phyloP scores from a whole-genome alignment of 2,113 vertebrate species.

The Cariama cristata region DNA sequence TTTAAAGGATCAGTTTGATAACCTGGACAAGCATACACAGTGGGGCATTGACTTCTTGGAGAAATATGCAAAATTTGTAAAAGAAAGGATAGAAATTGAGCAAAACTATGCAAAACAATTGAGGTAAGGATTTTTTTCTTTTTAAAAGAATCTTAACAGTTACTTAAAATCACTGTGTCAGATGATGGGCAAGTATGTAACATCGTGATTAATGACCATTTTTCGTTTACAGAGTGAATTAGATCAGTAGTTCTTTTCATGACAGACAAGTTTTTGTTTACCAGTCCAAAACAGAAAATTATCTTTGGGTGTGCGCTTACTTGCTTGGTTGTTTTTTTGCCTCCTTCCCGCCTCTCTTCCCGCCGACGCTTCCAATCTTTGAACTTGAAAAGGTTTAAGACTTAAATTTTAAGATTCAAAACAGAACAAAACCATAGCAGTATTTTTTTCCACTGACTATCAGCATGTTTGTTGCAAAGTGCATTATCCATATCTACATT shows the following conservation, averaged over 20 bases:
- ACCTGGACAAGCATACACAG: slow-evolving; percentile 97
- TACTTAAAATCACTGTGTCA: not conserved
- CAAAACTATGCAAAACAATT: slow-evolving; percentile 98
- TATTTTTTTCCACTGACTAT: not conserved
- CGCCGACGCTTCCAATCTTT: not conserved
- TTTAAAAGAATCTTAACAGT: not conserved
- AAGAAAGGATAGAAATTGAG: slow-evolving; percentile 97
- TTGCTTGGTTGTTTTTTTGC: not conserved
- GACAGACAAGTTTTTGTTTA: not conserved
- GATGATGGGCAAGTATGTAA: not conserved
- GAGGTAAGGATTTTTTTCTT: slow-evolving; percentile 80
- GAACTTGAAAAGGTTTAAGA: not conserved
- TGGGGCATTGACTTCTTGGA: slow-evolving; percentile 99
- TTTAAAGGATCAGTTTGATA: slow-evolving; percentile 97
- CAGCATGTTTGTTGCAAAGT: not conserved
- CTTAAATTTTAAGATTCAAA: not conserved
- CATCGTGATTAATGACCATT: not conserved
- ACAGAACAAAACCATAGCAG: not conserved
- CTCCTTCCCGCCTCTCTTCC: not conserved
- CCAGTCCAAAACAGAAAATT: not conserved
- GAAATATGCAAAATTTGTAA: slow-evolving; percentile 97
- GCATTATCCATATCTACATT: not conserved
- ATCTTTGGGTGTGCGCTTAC: not conserved
- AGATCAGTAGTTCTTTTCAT: not conserved
- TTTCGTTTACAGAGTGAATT: not conserved